These are phyloP conservation scores for Alligator sinensis DNA, from an alignment of 2,113 vertebrate species.

Conservation along the genomic window DNA sequence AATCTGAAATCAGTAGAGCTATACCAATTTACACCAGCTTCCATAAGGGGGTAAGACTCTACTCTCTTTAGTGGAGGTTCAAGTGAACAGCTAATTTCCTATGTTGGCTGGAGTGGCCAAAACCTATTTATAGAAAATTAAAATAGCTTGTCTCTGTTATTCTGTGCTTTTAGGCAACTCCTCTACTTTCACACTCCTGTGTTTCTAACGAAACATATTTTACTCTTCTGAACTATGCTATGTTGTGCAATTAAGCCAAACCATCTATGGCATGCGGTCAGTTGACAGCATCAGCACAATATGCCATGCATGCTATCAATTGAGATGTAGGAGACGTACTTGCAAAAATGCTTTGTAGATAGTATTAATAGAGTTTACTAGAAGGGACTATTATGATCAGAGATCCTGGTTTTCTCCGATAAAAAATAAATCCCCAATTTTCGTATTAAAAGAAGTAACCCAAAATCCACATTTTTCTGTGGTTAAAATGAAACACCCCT, in stretches of 20 bases:
- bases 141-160: background rate
- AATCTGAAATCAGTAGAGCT: background rate
- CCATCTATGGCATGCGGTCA: conserved; percentile 49
- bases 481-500: no score
- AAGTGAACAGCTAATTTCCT: background rate
- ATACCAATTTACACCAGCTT: background rate
- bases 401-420: background rate
- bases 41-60: background rate
- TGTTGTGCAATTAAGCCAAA: conserved; percentile 46
- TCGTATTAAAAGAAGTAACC: no score
- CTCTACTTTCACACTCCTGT: background rate
- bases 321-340: background rate
- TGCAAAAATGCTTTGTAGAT: background rate
- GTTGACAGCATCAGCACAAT: conserved; percentile 38
- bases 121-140: background rate
- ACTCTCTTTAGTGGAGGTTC: background rate
- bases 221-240: conserved; percentile 27
- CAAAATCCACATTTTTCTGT: no score
- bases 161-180: background rate
- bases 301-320: conserved; percentile 30
- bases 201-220: conserved; percentile 28
- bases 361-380: background rate
- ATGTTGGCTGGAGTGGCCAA: background rate
- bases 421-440: background rate
- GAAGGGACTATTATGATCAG: background rate